phyloP scores from a whole-genome alignment of 1,140 invertebrate genomes.

The Micrasema minimum region DNA sequence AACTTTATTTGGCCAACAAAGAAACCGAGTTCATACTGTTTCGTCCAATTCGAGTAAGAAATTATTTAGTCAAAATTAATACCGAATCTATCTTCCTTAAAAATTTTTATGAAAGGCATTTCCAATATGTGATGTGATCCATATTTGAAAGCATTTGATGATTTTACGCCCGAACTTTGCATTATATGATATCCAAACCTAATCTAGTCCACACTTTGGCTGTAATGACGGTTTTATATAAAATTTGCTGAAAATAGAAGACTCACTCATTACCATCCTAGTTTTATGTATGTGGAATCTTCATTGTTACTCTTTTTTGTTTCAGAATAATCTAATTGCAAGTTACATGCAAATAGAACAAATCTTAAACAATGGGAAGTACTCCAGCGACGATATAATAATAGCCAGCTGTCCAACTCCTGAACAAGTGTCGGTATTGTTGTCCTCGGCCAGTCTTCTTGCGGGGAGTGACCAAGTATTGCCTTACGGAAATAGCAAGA shows the following conservation, averaged over 20 bases:
- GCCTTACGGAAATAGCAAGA: conserved; percentile 62
- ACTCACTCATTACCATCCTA: too few species aligned
- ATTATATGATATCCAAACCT: too few species aligned
- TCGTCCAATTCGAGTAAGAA: conserved; percentile 83
- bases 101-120: too few species aligned
- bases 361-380: conserved; percentile 76
- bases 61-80: conserved; percentile 46
- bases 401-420: conserved; percentile 89
- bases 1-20: conserved; percentile 93
- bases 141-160: too few species aligned
- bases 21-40: conserved; percentile 97
- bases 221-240: too few species aligned
- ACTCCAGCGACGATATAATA: conserved; percentile 82
- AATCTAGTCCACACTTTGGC: too few species aligned
- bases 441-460: conserved; percentile 79
- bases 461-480: conserved; percentile 62
- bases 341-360: conserved; percentile 87
- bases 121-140: too few species aligned
- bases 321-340: conserved; percentile 88
- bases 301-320: too few species aligned
- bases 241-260: too few species aligned
- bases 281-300: too few species aligned
- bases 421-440: conserved; percentile 90
- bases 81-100: too few species aligned
- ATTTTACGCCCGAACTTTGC: too few species aligned